These are phyloP conservation scores for Monodelphis domestica DNA, from an alignment of 2,797 vertebrate species.

Conservation along the genomic window DNA sequence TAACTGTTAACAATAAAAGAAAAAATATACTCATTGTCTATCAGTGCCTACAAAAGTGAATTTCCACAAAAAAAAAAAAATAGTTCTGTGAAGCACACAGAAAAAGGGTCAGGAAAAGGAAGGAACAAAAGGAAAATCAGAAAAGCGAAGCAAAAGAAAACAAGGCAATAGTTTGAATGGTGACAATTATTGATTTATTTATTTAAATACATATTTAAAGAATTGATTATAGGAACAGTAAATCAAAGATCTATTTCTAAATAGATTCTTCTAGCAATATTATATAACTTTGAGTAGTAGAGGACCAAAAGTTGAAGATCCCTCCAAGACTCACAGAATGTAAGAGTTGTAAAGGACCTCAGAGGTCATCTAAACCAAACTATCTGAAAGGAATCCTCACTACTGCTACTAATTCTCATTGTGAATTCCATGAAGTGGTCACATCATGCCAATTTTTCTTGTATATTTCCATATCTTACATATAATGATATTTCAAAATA, in stretches of 20 bases:
- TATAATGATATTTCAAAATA: background rate
- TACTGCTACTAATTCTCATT: no score
- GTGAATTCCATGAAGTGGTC: background rate
- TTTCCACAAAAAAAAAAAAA: constrained; percentile 20
- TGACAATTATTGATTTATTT: no score
- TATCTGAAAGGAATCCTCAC: background rate
- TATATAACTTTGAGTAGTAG: background rate
- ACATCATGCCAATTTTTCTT: background rate
- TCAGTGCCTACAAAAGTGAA: constrained; percentile 10
- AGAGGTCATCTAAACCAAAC: background rate
- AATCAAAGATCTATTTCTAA: background rate
- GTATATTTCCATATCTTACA: background rate
- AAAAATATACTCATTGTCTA: background rate
- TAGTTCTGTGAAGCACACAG: background rate
- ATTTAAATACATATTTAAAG: no score
- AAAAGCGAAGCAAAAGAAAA: background rate
- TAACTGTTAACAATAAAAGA: background rate
- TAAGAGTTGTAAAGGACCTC: no score
- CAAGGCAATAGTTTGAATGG: background rate
- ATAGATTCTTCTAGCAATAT: background rate
- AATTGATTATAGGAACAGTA: background rate
- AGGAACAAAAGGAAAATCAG: background rate
- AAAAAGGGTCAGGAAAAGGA: background rate
- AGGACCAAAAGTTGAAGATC: background rate
- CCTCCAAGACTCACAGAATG: background rate